Percentiles rank a stretch among this genome's conserved stretches.
phyloP scores from a whole-genome alignment of 2,888 invertebrate species.

The Agrotis exclamationis region DNA sequence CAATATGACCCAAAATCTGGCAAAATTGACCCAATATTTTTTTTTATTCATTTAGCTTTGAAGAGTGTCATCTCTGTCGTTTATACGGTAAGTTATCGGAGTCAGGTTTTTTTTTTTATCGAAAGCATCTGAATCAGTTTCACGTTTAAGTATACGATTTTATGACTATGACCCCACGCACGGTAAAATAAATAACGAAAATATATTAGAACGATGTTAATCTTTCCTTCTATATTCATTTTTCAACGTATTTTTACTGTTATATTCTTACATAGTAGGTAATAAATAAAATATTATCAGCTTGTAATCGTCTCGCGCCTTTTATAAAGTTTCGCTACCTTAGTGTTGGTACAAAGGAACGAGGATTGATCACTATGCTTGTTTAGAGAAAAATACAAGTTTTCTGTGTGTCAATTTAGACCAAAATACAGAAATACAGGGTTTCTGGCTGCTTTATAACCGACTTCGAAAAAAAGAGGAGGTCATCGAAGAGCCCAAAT shows the following conservation, averaged over 20 bases:
- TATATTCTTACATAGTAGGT: conserved; percentile 2
- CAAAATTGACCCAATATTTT: background rate
- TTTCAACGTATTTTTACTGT: conserved; percentile 11
- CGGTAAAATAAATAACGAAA: conserved; percentile 38
- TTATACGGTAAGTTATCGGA: background rate
- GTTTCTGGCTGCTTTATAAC: too few species aligned
- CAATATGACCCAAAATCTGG: too few species aligned
- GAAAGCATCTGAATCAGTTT: background rate
- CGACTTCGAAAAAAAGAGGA: too few species aligned
- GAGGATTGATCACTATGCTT: background rate
- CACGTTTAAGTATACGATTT: background rate
- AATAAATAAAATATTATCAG: conserved; percentile 37
- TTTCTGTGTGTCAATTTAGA: too few species aligned
- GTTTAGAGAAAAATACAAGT: too few species aligned
- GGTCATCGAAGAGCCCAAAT: too few species aligned
- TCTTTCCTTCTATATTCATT: conserved; percentile 9
- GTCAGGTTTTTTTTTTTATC: background rate
- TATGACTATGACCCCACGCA: background rate
- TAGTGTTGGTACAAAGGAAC: background rate
- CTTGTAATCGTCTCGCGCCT: background rate
- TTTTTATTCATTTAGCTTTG: background rate
- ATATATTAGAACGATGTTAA: conserved; percentile 32
- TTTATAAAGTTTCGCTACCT: background rate
- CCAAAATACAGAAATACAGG: too few species aligned
- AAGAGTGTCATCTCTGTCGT: background rate